These are phyloP conservation scores for Hydractinia symbiolongicarpus DNA, from an alignment of 30 jellyfish, hydroid and myxozoan species.

Conservation along the genomic window DNA sequence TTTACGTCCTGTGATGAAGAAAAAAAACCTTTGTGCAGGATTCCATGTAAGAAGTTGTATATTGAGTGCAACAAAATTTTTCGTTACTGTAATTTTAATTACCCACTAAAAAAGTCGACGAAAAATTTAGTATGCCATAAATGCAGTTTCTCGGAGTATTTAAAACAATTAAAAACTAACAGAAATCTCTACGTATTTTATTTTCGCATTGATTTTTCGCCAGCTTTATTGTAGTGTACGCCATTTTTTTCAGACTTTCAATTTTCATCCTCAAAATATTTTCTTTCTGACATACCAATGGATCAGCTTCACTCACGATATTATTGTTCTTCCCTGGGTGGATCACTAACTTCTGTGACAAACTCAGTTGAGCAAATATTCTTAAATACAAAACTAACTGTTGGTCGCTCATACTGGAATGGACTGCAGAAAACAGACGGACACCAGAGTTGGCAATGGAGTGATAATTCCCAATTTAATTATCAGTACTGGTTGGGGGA, in stretches of 20 bases:
- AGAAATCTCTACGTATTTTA: neutral
- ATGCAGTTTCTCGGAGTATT: neutral
- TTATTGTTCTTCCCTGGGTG: neutral
- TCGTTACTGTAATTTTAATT: too few species aligned
- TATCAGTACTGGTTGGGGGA: neutral
- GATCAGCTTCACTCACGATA: neutral
- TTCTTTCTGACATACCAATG: neutral
- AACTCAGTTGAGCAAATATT: neutral
- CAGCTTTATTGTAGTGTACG: too few species aligned
- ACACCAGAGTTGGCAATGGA: neutral
- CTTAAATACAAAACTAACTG: constrained; percentile 3
- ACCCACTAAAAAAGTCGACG: too few species aligned
- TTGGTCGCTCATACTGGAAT: neutral
- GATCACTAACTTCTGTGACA: neutral
- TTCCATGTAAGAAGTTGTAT: neutral
- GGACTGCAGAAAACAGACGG: neutral
- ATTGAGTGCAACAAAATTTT: too few species aligned
- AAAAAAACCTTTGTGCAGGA: neutral
- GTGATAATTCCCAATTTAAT: neutral
- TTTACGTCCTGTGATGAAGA: neutral
- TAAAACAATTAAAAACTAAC: neutral
- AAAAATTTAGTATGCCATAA: too few species aligned
- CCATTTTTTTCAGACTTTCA: neutral
- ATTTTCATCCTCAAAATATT: neutral
- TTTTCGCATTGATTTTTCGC: neutral